phyloP scores from a whole-genome alignment of 2,797 vertebrate genomes.

The Helicolenus hilgendorfi region DNA sequence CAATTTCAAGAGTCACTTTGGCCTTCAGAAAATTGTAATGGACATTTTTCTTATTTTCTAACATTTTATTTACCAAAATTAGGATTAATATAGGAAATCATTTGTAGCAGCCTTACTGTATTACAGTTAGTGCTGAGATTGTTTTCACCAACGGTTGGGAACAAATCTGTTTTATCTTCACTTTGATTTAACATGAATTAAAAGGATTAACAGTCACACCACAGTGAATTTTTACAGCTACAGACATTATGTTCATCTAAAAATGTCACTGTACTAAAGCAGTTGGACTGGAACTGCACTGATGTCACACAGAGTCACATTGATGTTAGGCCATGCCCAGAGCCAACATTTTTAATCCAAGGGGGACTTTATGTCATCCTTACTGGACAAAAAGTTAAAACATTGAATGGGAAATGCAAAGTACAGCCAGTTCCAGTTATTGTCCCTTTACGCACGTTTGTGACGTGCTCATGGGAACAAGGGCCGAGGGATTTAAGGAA shows the following conservation, averaged over 20 bases:
- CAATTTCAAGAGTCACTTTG: not conserved
- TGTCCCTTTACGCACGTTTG: not conserved
- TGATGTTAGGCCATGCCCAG: not conserved
- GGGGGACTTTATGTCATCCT: not conserved
- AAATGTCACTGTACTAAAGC: too few relatives aligned
- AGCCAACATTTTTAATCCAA: not conserved
- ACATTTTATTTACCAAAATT: not conserved
- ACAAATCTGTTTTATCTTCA: not conserved
- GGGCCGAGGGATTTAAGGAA: constrained; percentile 38
- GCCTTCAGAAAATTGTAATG: not conserved
- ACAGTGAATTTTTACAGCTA: not conserved
- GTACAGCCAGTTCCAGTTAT: constrained; percentile 2
- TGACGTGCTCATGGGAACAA: constrained; percentile 55
- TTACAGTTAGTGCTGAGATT: not conserved
- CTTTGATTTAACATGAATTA: not conserved
- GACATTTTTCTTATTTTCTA: not conserved
- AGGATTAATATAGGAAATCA: not conserved
- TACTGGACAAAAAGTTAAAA: not conserved
- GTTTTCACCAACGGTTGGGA: not conserved
- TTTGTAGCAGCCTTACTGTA: not conserved
- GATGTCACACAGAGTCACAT: not conserved
- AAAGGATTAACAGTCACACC: not conserved
- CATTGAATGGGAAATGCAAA: constrained; percentile 19
- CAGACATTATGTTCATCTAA: not conserved
- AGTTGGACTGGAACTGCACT: not conserved